Base-by-base conservation (phyloP, 2,797 vertebrate species). In the Myotis planiceps region DNA sequence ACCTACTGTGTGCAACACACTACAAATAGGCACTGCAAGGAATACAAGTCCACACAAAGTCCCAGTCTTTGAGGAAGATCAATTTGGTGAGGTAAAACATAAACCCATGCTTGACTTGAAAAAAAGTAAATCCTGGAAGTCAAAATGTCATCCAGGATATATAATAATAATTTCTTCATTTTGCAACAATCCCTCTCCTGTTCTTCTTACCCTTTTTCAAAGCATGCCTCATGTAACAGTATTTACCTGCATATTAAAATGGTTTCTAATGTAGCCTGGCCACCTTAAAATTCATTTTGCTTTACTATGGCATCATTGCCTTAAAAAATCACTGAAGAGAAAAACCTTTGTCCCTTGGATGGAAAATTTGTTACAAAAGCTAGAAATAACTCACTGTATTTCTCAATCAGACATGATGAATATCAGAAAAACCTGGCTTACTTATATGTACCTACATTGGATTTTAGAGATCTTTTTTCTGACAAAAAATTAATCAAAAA, bases 211-310 rank as follows among this genome's bases (percentile, higher is more conserved):
- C 39, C 72, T 92, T 95, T 94, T 71, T 45, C 14, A 83, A 92
- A 93, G 42, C 68, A 89, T 27, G 27, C 32, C 42, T 34, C 69
- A 23, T 78, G 71, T 91, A 83, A 92, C 49, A 81, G 55, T 45
- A 80, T 49, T 91, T 80, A 78, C 72, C 32, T 95, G 53, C 32
- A 47, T 83, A 69, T 84, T 58, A 94, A 87, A 95, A 95, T 79
- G 18, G 42, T 71, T 95, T 88, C 23, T 80, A 78, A 87, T 25
- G 14, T 84, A 92, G 45, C 84, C 83, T 69, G 75, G 51, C 5
- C 63, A 87, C 82, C 90, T 92, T 69, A 94, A 94, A 94, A 83
- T 71, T 90, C 37, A 90, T 88, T 91, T 84, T 88, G 25, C 25
- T 90, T 94, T 86, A 89, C 18, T 69, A 74, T 88, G 47, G 82